Evolutionary conservation across 2,797 vertebrate genomes (phyloP), one percentile per base, ranked within the genome.

Genomic region (Cyclopterus lumpus): DNA sequence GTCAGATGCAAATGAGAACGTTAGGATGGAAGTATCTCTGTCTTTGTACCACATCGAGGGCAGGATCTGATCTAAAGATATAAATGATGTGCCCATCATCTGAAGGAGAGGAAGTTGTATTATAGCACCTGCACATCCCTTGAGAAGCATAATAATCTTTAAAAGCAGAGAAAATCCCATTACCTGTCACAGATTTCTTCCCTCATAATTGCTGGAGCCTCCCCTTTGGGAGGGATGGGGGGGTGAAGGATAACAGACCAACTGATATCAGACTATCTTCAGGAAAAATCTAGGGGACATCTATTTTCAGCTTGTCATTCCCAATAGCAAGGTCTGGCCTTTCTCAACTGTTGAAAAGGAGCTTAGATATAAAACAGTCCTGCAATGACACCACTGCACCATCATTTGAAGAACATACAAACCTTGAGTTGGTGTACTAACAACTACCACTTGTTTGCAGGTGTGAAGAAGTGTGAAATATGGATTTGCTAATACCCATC

Each of bases 71-170:
- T 88, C 85, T 83, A 82, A 86, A 91, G 88, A 88, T 90, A 87
- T 83, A 92, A 89, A 91, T 82, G 78, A 91, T 80, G 82, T 92
- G 82, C 78, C 90, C 75, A 89, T 92, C 86, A 86, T 88, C 72
- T 68, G 69, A 82, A 86, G 82, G 77, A 88, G 79, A 90, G 65
- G 71, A 82, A 90, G 83, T 80, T 81, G 79, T 87, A 89, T 90
- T 88, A 89, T 84, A 91, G 83, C 81, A 89, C 81, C 88, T 88
- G 90, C 78, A 85, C 82, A 72, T 94, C 92, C 93, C 92, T 61
- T 44, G 91, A 91, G 94, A 90, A 90, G 85, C 89, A 89, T 92
- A 88, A 93, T 91, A 92, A 93, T 93, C 91, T 92, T 92, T 90
- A 91, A 93, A 89, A 92, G 89, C 82, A 82, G 78, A 89, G 86